Percentiles rank a stretch among this genome's conserved stretches.
Evolutionary conservation across 2,888 invertebrate genomes (phyloP).

Genomic region (Ormia ochracea): DNA sequence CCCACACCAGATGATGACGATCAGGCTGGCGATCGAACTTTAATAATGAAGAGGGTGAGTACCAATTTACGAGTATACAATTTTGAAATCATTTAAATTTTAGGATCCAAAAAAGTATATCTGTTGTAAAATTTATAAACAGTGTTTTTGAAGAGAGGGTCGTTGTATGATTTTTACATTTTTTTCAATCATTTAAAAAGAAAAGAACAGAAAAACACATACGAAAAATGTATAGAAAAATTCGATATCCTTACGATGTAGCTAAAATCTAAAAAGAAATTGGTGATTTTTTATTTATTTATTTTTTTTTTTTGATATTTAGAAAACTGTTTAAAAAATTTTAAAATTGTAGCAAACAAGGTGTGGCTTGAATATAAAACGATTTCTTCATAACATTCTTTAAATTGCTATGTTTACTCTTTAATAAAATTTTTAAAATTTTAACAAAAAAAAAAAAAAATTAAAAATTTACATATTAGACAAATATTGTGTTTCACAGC

Average conservation of each 20-base stretch:
- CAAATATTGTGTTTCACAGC: slow-evolving; percentile 23
- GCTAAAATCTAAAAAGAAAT: slow-evolving; percentile 58
- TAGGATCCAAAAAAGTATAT: background rate
- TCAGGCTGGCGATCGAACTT: slow-evolving; percentile 88
- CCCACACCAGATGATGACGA: slow-evolving; percentile 96
- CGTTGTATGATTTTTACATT: slow-evolving; percentile 12
- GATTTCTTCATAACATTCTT: slow-evolving; percentile 60
- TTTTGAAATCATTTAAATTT: background rate
- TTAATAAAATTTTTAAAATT: slow-evolving; percentile 16
- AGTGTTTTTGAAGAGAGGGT: slow-evolving; percentile 6
- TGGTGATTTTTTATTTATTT: slow-evolving; percentile 67
- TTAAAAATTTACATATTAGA: too few relatives aligned
- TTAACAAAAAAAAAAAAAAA: slow-evolving; percentile 38
- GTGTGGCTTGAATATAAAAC: slow-evolving; percentile 56
- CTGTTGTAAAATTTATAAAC: background rate
- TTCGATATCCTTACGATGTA: slow-evolving; percentile 26
- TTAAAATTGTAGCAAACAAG: slow-evolving; percentile 42
- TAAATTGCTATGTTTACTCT: slow-evolving; percentile 1
- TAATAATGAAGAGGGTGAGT: slow-evolving; percentile 95
- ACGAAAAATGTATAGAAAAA: background rate
- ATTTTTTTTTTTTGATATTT: too few relatives aligned
- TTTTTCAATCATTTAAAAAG: slow-evolving; percentile 28
- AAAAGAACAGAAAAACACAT: too few relatives aligned
- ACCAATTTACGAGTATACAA: background rate
- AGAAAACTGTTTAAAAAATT: slow-evolving; percentile 23